phyloP scores from a whole-genome alignment of 2,113 vertebrate species.

The Leucoraja erinaceus region DNA sequence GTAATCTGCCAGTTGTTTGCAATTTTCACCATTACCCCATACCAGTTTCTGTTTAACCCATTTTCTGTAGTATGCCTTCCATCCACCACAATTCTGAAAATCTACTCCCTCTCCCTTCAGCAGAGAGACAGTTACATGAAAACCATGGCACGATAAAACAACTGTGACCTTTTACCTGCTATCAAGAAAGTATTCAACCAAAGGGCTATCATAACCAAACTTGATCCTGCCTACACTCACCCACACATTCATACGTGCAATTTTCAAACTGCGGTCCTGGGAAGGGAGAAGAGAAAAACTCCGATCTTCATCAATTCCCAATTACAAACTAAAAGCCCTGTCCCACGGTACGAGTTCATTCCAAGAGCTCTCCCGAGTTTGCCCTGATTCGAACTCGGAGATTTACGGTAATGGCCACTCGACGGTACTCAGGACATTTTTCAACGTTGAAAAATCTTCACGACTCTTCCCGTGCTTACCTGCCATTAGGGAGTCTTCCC shows the following conservation, averaged over 20 bases:
- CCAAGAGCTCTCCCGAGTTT: too few species aligned
- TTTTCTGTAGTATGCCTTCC: neutral
- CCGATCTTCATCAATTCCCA: neutral
- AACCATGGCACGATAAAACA: neutral
- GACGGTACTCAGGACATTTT: too few species aligned
- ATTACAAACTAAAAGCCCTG: neutral
- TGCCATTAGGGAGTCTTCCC: too few species aligned
- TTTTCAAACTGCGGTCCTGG: neutral
- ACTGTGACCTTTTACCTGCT: neutral
- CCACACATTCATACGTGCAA: neutral
- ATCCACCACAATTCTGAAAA: neutral
- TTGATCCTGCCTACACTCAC: neutral
- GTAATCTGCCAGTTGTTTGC: neutral
- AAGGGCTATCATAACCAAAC: neutral
- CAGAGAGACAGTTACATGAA: neutral
- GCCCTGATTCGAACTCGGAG: too few species aligned
- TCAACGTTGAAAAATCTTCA: too few species aligned
- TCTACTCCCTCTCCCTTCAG: neutral
- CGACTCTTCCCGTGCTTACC: too few species aligned
- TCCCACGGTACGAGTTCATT: too few species aligned
- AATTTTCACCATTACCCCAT: neutral
- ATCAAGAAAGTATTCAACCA: neutral
- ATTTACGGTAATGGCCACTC: too few species aligned
- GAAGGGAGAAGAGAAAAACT: neutral
- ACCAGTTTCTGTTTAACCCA: neutral